Base-by-base conservation (phyloP, 2,113 vertebrate genomes). In the Fukomys damarensis region DNA sequence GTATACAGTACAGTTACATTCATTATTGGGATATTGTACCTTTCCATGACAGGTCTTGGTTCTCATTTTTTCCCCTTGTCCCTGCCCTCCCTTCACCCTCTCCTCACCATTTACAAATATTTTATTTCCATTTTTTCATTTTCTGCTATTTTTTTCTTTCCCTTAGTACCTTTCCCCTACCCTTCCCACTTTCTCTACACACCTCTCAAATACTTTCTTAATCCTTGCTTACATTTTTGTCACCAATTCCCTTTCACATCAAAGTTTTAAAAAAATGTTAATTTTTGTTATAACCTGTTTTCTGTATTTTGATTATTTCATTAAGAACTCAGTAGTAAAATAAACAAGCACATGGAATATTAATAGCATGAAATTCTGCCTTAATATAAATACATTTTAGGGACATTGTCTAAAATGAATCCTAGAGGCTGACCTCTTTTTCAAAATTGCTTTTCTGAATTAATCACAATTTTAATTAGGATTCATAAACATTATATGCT, bases 171-270 rank as follows among this genome's bases (percentile, higher is more conserved):
- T n/a, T n/a, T n/a, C n/a, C n/a, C n/a, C n/a, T n/a, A n/a, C n/a
- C n/a, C n/a, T n/a, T n/a, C n/a, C n/a, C n/a, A n/a, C n/a, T n/a
- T n/a, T n/a, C n/a, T n/a, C n/a, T n/a, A n/a, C n/a, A n/a, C n/a
- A n/a, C n/a, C n/a, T 28, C 26, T 79, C n/a, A 81, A 86, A 93
- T 79, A 92, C 3, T 56, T 96, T 85, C 61, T 68, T 80, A 94
- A 81, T 85, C 17, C 5, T 52, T 80, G 0, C n/a, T 74, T 70
- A 54, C 1, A 89, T 59, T 72, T 74, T 94, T 72, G 26, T 49
- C 10, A 70, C 26, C 4, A 74, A 35, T 83, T 52, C 12, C 4
- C 35, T 72, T 35, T 28, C n/a, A 80, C 16, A 63, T 0, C 1
- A 43, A 54, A 22, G 1, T 77, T 38, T 43, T n/a, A 10, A 12